These are phyloP conservation scores for Caenorhabditis angaria DNA, from an alignment of 2,888 invertebrate species.

Conservation along the genomic window DNA sequence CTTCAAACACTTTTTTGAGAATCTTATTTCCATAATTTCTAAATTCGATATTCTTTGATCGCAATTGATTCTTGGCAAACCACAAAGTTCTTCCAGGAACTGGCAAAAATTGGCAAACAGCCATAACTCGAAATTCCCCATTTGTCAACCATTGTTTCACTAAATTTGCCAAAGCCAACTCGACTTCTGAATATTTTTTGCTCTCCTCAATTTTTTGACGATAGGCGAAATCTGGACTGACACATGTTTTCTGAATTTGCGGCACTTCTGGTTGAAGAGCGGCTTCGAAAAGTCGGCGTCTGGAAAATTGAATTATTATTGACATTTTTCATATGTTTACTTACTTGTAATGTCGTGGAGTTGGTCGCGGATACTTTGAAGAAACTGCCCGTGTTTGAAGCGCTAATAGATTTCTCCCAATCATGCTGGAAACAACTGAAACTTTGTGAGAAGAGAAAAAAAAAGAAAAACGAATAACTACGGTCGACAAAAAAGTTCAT, in stretches of 20 bases:
- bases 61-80: slow-evolving; percentile 66
- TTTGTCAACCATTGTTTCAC: slow-evolving; percentile 62
- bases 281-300: slow-evolving; percentile 62
- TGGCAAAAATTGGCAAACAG: slow-evolving; percentile 65
- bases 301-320: too few relatives aligned
- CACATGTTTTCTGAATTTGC: slow-evolving; percentile 37
- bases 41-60: slow-evolving; percentile 64
- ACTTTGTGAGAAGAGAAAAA: neutral
- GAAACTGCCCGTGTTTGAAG: slow-evolving; percentile 56
- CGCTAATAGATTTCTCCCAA: slow-evolving; percentile 16
- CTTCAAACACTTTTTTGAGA: slow-evolving; percentile 63
- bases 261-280: slow-evolving; percentile 61
- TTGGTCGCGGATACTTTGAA: slow-evolving; percentile 65
- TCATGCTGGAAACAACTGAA: slow-evolving; percentile 19
- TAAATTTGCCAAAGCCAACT: slow-evolving; percentile 62
- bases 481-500: neutral
- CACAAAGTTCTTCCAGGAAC: slow-evolving; percentile 62
- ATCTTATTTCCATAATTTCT: slow-evolving; percentile 62
- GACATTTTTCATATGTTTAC: neutral
- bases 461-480: neutral
- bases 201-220: slow-evolving; percentile 30
- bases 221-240: slow-evolving; percentile 43
- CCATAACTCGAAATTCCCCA: slow-evolving; percentile 64
- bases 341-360: slow-evolving; percentile 63
- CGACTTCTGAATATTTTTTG: slow-evolving; percentile 62